Conservation (phyloP, 2,797 vertebrate genomes). For the Myripristis murdjan region DNA sequence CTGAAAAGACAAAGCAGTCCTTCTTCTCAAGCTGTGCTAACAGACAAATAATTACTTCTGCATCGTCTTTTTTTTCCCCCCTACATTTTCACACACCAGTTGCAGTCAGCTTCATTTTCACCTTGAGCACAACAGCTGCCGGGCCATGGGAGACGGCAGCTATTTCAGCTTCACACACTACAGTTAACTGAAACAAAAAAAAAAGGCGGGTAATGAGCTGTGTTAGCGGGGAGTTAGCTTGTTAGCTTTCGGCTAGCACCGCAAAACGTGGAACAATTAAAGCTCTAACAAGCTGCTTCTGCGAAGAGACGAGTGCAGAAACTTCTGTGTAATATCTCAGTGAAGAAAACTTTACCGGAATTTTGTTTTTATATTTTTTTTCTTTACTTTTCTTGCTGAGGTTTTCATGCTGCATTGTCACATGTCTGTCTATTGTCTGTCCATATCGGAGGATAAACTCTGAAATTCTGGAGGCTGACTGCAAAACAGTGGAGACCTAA, state of each 20-base stretch:
- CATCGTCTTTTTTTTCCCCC: too few relatives aligned
- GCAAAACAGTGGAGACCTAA: not conserved
- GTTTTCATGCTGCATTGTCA: slow-evolving; percentile 43
- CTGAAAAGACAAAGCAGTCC: not conserved
- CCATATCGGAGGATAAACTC: slow-evolving; percentile 14
- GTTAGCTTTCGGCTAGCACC: not conserved
- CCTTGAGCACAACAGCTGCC: slow-evolving; percentile 10
- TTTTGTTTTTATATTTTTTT: too few relatives aligned
- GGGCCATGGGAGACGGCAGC: not conserved
- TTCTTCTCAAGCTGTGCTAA: too few relatives aligned
- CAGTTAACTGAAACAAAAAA: not conserved
- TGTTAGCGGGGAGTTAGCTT: not conserved
- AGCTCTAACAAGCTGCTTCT: not conserved
- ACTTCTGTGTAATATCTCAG: not conserved
- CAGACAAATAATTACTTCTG: too few relatives aligned
- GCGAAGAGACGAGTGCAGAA: not conserved
- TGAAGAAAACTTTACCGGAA: not conserved
- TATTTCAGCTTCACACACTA: not conserved
- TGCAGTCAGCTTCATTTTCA: not conserved
- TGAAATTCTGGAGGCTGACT: slow-evolving; percentile 9
- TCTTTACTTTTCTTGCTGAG: too few relatives aligned
- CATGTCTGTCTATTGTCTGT: slow-evolving; percentile 27
- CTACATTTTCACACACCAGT: not conserved
- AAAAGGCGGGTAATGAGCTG: too few relatives aligned
- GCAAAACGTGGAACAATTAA: too few relatives aligned